Percentiles rank a stretch among this genome's conserved stretches.
Conservation (phyloP, 2,888 invertebrate genomes). For the Sialis fuliginosa region DNA sequence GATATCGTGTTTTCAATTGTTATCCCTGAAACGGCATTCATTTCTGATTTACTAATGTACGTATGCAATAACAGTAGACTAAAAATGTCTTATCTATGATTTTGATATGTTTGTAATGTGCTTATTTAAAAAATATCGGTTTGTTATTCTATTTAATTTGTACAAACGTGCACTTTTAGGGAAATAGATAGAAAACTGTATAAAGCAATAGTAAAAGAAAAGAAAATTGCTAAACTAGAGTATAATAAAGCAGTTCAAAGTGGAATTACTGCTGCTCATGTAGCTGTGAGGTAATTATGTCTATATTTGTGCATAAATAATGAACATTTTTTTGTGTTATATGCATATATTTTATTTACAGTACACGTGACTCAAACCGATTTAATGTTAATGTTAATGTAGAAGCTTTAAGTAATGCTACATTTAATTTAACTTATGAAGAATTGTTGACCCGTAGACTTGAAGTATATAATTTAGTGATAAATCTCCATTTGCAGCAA, state of each 20-base stretch:
- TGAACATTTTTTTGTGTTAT: too few species aligned
- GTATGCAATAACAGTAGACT: not conserved
- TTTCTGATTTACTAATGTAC: constrained; percentile 48
- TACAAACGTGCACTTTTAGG: constrained; percentile 20
- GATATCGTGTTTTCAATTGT: constrained; percentile 47
- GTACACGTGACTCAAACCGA: constrained; percentile 50
- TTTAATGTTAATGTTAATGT: constrained; percentile 52
- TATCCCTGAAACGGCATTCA: constrained; percentile 50
- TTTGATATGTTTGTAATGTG: too few species aligned
- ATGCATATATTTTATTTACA: constrained; percentile 14
- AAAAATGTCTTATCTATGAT: too few species aligned
- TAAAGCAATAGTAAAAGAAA: constrained; percentile 45
- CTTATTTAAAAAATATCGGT: too few species aligned
- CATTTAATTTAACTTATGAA: constrained; percentile 56
- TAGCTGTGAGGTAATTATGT: constrained; percentile 31
- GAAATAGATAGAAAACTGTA: constrained; percentile 41
- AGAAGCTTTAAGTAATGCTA: constrained; percentile 38
- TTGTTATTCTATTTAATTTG: too few species aligned
- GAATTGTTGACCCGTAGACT: constrained; percentile 44
- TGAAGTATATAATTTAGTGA: constrained; percentile 46
- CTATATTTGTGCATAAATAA: too few species aligned
- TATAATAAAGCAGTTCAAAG: constrained; percentile 35
- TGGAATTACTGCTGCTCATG: constrained; percentile 40
- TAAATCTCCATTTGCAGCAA: constrained; percentile 50
- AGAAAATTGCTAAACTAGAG: constrained; percentile 39